Percentiles rank a stretch among this genome's conserved stretches.
These are phyloP conservation scores for Sebastes miniatus DNA, from an alignment of 2,797 vertebrate species.

Conservation along the genomic window DNA sequence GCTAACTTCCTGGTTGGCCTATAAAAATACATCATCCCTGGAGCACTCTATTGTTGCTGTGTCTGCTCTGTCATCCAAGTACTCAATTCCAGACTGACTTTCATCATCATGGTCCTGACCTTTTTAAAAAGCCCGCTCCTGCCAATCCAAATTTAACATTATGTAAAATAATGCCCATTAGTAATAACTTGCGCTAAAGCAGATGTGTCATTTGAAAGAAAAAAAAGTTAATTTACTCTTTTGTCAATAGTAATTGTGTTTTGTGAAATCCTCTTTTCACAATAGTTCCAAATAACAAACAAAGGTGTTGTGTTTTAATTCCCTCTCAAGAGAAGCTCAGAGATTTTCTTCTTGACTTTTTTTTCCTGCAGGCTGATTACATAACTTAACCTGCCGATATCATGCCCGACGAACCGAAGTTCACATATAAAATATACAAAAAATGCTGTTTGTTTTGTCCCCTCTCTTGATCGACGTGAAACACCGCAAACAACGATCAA, in stretches of 20 bases:
- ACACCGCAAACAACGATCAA: not conserved
- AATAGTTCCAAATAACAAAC: not conserved
- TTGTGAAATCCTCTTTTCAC: conserved; percentile 9
- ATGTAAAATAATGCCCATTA: not conserved
- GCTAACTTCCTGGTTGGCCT: too few species aligned
- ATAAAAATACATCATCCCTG: too few species aligned
- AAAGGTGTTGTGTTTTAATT: not conserved
- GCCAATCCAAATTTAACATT: not conserved
- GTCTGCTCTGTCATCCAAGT: not conserved
- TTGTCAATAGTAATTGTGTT: conserved; percentile 4
- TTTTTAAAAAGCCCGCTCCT: not conserved
- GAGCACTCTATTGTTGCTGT: not conserved
- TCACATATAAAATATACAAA: not conserved
- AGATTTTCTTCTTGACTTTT: not conserved
- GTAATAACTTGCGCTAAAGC: not conserved
- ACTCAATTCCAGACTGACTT: not conserved
- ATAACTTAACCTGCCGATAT: not conserved
- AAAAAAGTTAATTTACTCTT: not conserved
- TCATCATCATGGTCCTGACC: not conserved
- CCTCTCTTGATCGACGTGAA: not conserved
- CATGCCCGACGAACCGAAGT: not conserved
- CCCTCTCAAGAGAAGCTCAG: not conserved
- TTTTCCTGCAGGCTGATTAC: not conserved
- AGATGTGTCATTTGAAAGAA: not conserved
- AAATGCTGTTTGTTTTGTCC: not conserved